A percentile compares a stretch with the other conserved stretches of the same genome.
Evolutionary conservation across 2,113 vertebrate species (phyloP).

Genomic region (Polypterus senegalus): DNA sequence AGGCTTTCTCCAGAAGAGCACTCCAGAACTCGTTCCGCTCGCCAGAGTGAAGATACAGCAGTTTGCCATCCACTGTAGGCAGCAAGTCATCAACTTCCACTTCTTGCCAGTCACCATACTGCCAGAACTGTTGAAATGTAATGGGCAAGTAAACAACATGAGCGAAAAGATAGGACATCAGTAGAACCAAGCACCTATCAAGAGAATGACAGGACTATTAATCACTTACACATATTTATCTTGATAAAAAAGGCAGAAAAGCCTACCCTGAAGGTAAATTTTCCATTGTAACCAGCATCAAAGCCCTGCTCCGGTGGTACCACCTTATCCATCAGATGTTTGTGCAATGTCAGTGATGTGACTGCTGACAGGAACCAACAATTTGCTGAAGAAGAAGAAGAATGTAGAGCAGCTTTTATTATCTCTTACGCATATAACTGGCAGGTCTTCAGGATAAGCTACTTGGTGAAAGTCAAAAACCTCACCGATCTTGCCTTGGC

Average conservation of each 20-base stretch:
- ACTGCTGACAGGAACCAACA: conserved; percentile 60
- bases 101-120: conserved; percentile 50
- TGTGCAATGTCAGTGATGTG: conserved; percentile 41
- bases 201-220: too few relatives aligned
- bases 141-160: too few relatives aligned
- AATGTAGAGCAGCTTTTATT: neutral
- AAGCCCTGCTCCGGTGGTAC: conserved; percentile 44
- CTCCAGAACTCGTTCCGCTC: conserved; percentile 49
- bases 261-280: conserved; percentile 48
- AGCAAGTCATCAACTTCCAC: conserved; percentile 46
- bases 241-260: too few relatives aligned
- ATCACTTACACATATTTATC: too few relatives aligned
- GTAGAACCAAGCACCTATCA: too few relatives aligned
- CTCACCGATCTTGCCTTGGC: conserved; percentile 37
- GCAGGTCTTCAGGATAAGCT: neutral
- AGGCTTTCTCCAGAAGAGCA: conserved; percentile 55
- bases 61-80: conserved; percentile 29
- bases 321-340: conserved; percentile 39
- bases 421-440: neutral
- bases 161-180: too few relatives aligned
- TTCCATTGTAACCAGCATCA: conserved; percentile 37
- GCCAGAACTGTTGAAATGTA: conserved; percentile 42
- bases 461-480: neutral
- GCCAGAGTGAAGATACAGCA: conserved; percentile 42
- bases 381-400: conserved; percentile 32